A percentile compares a stretch with the other conserved stretches of the same genome.
Evolutionary conservation across 2,113 vertebrate species (phyloP).

Genomic region (Glaucidium brasilianum): DNA sequence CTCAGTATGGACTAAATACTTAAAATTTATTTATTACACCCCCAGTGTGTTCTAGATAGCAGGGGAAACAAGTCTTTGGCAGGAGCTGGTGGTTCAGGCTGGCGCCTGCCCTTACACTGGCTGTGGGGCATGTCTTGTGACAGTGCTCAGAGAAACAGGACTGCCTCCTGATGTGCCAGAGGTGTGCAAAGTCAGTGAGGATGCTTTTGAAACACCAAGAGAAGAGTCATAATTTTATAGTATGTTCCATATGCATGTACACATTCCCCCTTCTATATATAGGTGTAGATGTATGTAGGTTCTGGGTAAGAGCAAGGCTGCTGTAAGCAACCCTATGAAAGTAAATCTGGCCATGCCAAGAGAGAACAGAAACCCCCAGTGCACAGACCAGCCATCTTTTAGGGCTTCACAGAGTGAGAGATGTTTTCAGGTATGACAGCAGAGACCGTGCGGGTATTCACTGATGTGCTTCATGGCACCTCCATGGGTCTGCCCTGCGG

Average conservation of each 20-base stretch:
- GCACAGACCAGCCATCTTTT: background rate
- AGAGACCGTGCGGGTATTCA: rapidly evolving
- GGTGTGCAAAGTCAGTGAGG: background rate
- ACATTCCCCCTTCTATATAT: rapidly evolving
- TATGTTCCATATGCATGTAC: background rate
- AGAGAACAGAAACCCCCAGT: background rate
- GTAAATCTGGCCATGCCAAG: background rate
- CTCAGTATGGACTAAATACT: background rate
- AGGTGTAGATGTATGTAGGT: background rate
- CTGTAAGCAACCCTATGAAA: background rate
- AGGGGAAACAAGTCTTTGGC: background rate
- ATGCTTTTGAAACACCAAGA: background rate
- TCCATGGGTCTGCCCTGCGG: background rate
- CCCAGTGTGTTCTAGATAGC: too few species aligned
- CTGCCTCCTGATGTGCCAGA: background rate
- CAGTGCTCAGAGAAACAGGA: background rate
- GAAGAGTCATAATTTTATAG: background rate
- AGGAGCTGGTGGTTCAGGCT: background rate
- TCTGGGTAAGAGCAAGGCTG: background rate
- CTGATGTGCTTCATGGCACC: too few species aligned
- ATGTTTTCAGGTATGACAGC: background rate
- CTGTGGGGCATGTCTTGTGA: background rate
- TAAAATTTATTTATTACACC: background rate
- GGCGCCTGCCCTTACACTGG: background rate
- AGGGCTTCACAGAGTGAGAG: background rate